phyloP scores from a whole-genome alignment of 2,888 invertebrate genomes.

The Neoscelio sp. region DNA sequence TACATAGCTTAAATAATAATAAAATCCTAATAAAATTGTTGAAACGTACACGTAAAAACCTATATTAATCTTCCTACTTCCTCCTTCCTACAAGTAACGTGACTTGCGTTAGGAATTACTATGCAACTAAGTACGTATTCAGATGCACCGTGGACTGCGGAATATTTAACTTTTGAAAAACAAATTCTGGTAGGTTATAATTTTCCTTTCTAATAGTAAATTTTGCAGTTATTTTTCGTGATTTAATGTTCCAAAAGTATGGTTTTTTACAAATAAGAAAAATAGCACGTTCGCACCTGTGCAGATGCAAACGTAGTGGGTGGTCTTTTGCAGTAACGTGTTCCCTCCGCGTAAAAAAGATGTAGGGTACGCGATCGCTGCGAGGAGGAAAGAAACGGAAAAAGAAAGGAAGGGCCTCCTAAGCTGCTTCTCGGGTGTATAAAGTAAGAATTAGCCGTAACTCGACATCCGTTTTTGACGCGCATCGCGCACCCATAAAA shows the following conservation, averaged over 20 bases:
- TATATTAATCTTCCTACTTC: too few species aligned
- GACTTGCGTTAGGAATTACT: too few species aligned
- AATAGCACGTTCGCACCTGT: constrained; percentile 78
- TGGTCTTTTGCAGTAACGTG: constrained; percentile 76
- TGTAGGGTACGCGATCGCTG: constrained; percentile 69
- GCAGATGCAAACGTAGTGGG: constrained; percentile 76
- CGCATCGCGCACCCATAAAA: constrained; percentile 69
- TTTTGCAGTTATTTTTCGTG: too few species aligned
- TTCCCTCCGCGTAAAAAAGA: constrained; percentile 66
- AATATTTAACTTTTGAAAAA: too few species aligned
- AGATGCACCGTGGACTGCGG: too few species aligned
- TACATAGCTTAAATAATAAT: too few species aligned
- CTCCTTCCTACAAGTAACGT: too few species aligned
- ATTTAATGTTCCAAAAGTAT: neutral
- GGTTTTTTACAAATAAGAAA: constrained; percentile 27
- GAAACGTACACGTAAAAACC: too few species aligned
- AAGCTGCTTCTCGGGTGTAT: constrained; percentile 61
- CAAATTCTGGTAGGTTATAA: too few species aligned
- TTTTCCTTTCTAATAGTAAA: too few species aligned
- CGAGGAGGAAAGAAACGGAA: constrained; percentile 56
- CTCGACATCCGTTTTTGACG: constrained; percentile 71
- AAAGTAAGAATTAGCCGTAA: constrained; percentile 67
- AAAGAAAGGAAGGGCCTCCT: constrained; percentile 53
- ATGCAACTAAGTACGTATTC: too few species aligned
- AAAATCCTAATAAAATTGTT: too few species aligned